A percentile compares a stretch with the other conserved stretches of the same genome.
phyloP scores from a whole-genome alignment of 2,888 invertebrate genomes.

The Panopea generosa region DNA sequence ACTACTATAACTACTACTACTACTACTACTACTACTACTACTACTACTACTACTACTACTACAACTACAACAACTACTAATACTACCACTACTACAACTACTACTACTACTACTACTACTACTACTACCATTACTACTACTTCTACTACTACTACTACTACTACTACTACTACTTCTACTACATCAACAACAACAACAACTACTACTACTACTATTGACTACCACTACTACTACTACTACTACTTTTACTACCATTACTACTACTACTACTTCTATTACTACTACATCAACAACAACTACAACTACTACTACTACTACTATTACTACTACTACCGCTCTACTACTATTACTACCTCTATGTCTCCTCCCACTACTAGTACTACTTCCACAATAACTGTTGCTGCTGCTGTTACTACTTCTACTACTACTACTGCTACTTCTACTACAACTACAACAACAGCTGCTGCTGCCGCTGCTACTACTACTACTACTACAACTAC shows the following conservation, averaged over 20 bases:
- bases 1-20: too few species aligned
- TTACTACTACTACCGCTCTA: background rate
- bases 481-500: conserved; percentile 8
- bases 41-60: too few species aligned
- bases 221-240: too few species aligned
- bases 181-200: background rate
- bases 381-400: background rate
- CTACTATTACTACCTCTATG: background rate
- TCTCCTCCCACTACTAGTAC: background rate
- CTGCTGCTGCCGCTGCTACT: background rate
- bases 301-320: conserved; percentile 7
- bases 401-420: background rate
- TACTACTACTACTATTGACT: background rate
- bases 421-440: conserved; percentile 2
- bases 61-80: too few species aligned
- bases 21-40: too few species aligned
- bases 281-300: conserved; percentile 6
- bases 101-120: too few species aligned
- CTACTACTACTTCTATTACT: too few species aligned
- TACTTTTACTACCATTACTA: too few species aligned
- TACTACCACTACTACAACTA: too few species aligned
- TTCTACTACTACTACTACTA: background rate
- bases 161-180: background rate
- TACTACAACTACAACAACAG: background rate
- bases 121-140: background rate